phyloP scores from a whole-genome alignment of 1,140 invertebrate species.

The Mylabris phalerata region DNA sequence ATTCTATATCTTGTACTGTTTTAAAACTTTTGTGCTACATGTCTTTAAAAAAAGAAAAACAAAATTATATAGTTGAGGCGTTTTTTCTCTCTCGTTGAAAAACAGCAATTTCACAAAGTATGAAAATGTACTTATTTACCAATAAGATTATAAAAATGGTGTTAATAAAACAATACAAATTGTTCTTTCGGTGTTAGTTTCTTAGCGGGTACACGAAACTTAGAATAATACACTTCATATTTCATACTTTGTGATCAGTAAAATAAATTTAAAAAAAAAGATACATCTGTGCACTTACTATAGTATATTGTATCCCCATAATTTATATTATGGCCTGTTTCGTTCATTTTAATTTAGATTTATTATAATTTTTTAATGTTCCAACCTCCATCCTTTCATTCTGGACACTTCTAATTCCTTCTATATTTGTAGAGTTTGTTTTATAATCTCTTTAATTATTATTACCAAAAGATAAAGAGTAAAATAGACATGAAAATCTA shows the following conservation, averaged over 20 bases:
- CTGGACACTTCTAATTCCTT: not conserved
- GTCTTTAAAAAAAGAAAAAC: slow-evolving; percentile 24
- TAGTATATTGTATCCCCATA: slow-evolving; percentile 29
- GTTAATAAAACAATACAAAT: slow-evolving; percentile 2
- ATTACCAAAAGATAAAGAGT: not conserved
- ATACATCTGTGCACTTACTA: slow-evolving; percentile 35
- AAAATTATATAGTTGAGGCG: not conserved
- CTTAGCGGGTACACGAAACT: slow-evolving; percentile 26
- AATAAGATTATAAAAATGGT: slow-evolving; percentile 7
- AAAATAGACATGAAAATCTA: not conserved
- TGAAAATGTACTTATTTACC: slow-evolving; percentile 29
- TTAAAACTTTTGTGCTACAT: slow-evolving; percentile 32
- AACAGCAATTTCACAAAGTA: slow-evolving; percentile 35
- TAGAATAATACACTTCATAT: slow-evolving; percentile 21
- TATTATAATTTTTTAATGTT: not conserved
- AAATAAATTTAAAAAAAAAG: slow-evolving; percentile 2
- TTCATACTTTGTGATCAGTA: slow-evolving; percentile 36
- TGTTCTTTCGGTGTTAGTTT: slow-evolving; percentile 27
- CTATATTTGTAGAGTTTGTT: not conserved
- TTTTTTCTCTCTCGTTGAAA: slow-evolving; percentile 13
- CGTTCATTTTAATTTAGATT: not conserved
- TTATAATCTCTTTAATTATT: not conserved
- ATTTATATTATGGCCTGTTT: not conserved
- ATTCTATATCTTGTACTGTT: slow-evolving; percentile 16
- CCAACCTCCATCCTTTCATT: slow-evolving; percentile 6